Evolutionary conservation across 2,888 invertebrate genomes (phyloP).

Genomic region (Nematopogon swammerdamellus): DNA sequence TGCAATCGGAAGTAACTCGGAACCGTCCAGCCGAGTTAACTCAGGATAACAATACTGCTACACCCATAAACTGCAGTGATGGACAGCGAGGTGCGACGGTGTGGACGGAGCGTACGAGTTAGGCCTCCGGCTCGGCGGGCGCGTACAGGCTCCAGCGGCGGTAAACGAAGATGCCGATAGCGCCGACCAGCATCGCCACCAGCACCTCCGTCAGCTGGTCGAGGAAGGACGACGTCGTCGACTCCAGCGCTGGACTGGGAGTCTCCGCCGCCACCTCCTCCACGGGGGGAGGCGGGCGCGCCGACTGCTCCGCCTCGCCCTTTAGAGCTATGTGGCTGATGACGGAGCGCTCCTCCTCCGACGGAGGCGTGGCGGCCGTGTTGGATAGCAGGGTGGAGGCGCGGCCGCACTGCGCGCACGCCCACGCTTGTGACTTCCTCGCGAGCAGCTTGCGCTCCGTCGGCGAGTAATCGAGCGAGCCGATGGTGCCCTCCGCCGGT

Average conservation of each 20-base stretch:
- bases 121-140: not conserved
- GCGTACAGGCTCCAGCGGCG: slow-evolving; percentile 31
- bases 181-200: slow-evolving; percentile 39
- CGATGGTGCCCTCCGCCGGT: slow-evolving; percentile 85
- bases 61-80: too few relatives aligned
- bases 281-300: slow-evolving; percentile 20
- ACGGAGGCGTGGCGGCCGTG: slow-evolving; percentile 44
- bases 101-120: not conserved
- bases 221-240: slow-evolving; percentile 20
- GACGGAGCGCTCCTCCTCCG: slow-evolving; percentile 46
- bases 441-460: slow-evolving; percentile 80
- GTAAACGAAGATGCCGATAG: slow-evolving; percentile 42
- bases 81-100: too few relatives aligned
- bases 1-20: too few relatives aligned
- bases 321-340: slow-evolving; percentile 50
- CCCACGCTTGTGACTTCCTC: slow-evolving; percentile 59
- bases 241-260: not conserved
- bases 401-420: slow-evolving; percentile 40
- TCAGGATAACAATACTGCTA: too few relatives aligned
- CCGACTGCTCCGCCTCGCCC: slow-evolving; percentile 47
- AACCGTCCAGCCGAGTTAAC: too few relatives aligned
- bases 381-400: slow-evolving; percentile 35
- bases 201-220: slow-evolving; percentile 43
- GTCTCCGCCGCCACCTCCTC: not conserved
- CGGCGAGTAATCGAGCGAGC: slow-evolving; percentile 84